Evolutionary conservation across 2,797 vertebrate species (phyloP), one percentile per base, ranked within the genome.

Genomic region (Sciurus carolinensis): DNA sequence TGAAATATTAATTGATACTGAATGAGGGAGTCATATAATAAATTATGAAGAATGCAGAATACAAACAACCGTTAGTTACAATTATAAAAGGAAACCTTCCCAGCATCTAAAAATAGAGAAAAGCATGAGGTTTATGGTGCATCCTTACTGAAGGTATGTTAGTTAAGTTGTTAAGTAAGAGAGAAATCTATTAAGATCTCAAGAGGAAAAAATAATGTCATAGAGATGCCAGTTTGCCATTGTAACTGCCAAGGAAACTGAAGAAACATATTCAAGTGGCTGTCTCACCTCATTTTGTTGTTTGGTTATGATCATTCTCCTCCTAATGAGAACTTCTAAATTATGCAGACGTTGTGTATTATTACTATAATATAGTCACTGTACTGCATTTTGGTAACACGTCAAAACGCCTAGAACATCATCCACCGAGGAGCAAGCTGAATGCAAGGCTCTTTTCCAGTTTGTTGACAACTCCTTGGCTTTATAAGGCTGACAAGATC

Each of bases 321-420:
- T 81, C 30, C 79, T 91, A 91, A 89, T 0, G 14, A 96, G 77
- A 13, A 75, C 66, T 87, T 89, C 4, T 94, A 89, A 95, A 95
- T 90, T 96, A 93, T 86, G 36, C 15, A 96, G 72, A 76, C 71
- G 1, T n/a, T 87, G 11, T 95, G 33, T 39, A 97, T 95, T 91
- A 88, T 76, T 95, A 33, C 95, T 87, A 66, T 24, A 83, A 36
- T 4, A 33, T 24, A 62, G 30, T 64, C 73, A 82, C 2, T 75
- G 57, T 72, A 73, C 66, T 92, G 12, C 26, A 39, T 91, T 73
- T 88, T 87, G 62, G 92, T 87, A 93, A 54, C 64, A 72, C n/a
- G 44, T 88, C n/a, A 84, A 93, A 87, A 71, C 11, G 30, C 76
- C 62, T 85, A 87, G 39, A 87, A n/a, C 12, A 26, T 71, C 47